Evolutionary conservation across 2,113 vertebrate species (phyloP), one percentile per base, ranked within the genome.

Genomic region (Gymnogyps californianus): DNA sequence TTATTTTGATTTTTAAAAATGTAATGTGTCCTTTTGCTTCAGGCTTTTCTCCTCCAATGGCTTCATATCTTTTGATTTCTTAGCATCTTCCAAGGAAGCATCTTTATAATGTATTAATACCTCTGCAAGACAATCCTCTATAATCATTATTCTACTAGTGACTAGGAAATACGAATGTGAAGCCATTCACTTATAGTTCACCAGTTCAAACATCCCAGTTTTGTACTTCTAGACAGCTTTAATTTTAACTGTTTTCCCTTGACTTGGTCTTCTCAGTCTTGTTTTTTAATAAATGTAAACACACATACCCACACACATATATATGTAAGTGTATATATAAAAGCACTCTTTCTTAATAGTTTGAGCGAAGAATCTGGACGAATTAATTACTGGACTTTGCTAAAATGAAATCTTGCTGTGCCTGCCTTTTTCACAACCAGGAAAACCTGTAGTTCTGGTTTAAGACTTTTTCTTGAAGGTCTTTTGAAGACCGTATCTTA

Each of bases 261-360:
- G 9, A 54, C 6, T n/a, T 76, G 16, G 7, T 89, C 22, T 65
- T 94, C n/a, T 44, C 42, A 36, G 61, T 61, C 61, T 67, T 67
- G 54, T 11, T 51, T 71, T 79, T 70, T 65, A 72, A 42, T 62
- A 44, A 85, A 49, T 38, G 12, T 52, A 77, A 83, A 36, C 9
- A 71, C 28, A n/a, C 6, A 29, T 38, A 18, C 26, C 7, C 14
- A 7, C 34, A 6, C 32, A 20, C 0, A 0, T 1, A 38, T 42
- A 19, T 49, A 51, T 52, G 13, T 67, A 51, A 57, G 17, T 62
- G 25, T 34, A 65, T 51, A 18, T 54, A 28, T 36, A 80, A 61
- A 86, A 83, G 3, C 28, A 75, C 47, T 42, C 3, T 82, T 54
- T 74, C 28, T 61, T 76, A 87, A 59, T 67, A 88, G 42, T 65